Evolutionary conservation across 2,113 vertebrate genomes (phyloP), one percentile per base, ranked within the genome.

Genomic region (Psettodes erumei): DNA sequence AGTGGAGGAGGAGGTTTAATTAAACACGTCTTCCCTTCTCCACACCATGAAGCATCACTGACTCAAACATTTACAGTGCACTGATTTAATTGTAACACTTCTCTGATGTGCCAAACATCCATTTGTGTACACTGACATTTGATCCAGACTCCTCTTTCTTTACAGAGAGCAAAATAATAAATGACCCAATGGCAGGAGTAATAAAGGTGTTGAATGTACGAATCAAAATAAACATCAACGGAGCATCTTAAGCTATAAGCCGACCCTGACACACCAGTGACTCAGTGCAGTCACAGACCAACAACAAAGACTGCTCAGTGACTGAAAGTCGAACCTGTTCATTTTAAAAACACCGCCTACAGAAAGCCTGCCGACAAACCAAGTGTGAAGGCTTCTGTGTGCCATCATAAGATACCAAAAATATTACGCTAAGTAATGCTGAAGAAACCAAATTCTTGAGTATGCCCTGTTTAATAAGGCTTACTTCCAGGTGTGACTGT

Each of bases 21-120:
- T 32, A 66, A 69, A 75, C 53, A 38, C 69, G 48, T 37, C 13
- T 43, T 65, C 64, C 56, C 63, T 70, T 54, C 60, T 53, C 53
- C 8, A n/a, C 28, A 53, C 2, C 10, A 6, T 48, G 11, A 28
- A 40, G 23, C 23, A 25, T 60, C 1, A 19, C 21, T 69, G 76
- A 64, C 64, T 77, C 59, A 71, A 21, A 23, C 40, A 32, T 58
- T 51, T 40, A 16, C 47, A 16, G 11, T 19, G 37, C 45, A 3
- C 3, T 43, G 30, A 25, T n/a, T 72, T 45, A 1, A 37, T 76
- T 74, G 28, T 28, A 64, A 43, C 18, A 40, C 19, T 25, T 47
- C 45, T 48, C 50, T 56, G n/a, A n/a, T n/a, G n/a, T n/a, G n/a
- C n/a, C n/a, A n/a, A n/a, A n/a, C n/a, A n/a, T n/a, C n/a, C n/a